A percentile compares a stretch with the other conserved stretches of the same genome.
Conservation (phyloP, 2,888 invertebrate species). For the Tiliacea aurago region DNA sequence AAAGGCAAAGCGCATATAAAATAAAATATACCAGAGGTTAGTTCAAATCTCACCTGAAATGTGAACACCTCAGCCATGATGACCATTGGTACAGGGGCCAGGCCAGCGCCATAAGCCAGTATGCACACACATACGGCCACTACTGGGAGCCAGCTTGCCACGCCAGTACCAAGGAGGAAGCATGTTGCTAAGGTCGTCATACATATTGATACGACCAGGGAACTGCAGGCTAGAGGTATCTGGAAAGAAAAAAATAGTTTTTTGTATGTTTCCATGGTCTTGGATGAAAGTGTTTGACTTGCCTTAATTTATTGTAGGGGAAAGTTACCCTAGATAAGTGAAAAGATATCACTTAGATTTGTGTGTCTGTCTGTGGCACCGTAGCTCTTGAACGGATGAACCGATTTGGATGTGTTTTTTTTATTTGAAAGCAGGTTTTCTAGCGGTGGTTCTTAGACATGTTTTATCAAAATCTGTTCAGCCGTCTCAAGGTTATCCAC, state of each 20-base stretch:
- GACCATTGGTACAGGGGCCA: constrained; percentile 82
- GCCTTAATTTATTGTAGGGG: background rate
- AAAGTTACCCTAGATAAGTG: background rate
- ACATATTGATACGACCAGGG: constrained; percentile 76
- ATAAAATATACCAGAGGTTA: background rate
- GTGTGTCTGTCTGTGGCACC: too few relatives aligned
- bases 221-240: constrained; percentile 79
- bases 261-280: background rate
- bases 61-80: constrained; percentile 83
- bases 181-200: constrained; percentile 79
- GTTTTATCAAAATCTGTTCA: too few relatives aligned
- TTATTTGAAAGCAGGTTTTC: too few relatives aligned
- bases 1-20: background rate
- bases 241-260: constrained; percentile 57
- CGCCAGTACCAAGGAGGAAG: constrained; percentile 71
- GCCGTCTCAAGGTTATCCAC: too few relatives aligned
- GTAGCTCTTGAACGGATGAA: too few relatives aligned
- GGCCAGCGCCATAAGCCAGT: constrained; percentile 80
- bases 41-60: constrained; percentile 73
- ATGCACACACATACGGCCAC: constrained; percentile 78
- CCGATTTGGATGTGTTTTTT: too few relatives aligned
- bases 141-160: constrained; percentile 75
- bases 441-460: too few relatives aligned
- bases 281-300: background rate
- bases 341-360: background rate